Conservation (phyloP, 2,113 vertebrate genomes). For the Silurus meridionalis region DNA sequence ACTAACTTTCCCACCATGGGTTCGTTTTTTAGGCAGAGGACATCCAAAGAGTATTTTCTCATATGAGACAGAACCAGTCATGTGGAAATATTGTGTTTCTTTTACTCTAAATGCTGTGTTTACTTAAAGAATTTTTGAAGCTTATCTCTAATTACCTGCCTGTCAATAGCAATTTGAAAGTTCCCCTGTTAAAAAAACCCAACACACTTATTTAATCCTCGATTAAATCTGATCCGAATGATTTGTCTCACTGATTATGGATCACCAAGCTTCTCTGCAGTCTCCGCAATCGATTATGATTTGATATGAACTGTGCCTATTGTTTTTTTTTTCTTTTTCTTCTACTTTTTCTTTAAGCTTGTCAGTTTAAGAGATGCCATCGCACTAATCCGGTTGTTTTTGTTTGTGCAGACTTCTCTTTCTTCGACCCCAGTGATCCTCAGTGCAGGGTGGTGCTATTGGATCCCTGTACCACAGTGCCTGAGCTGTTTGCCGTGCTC, state of each 20-base stretch:
- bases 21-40: neutral
- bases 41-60: neutral
- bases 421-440: conserved; percentile 93
- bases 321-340: conserved; percentile 5
- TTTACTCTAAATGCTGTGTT: neutral
- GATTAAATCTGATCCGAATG: conserved; percentile 35
- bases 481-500: conserved; percentile 94
- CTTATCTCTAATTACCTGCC: conserved; percentile 14
- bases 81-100: neutral
- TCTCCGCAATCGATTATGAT: conserved; percentile 25
- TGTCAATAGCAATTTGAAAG: conserved; percentile 35
- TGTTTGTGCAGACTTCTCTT: conserved; percentile 86
- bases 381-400: neutral
- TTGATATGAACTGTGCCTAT: conserved; percentile 8
- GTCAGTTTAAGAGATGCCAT: neutral
- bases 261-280: conserved; percentile 11
- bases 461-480: conserved; percentile 86
- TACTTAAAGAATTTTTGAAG: neutral
- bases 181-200: neutral
- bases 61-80: neutral
- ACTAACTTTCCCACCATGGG: neutral
- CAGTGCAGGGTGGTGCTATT: conserved; percentile 89
- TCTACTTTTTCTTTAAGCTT: neutral
- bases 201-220: conserved; percentile 21
- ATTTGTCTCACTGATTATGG: conserved; percentile 39